phyloP scores from a whole-genome alignment of 2,888 invertebrate genomes.

The Steromphala cineraria region DNA sequence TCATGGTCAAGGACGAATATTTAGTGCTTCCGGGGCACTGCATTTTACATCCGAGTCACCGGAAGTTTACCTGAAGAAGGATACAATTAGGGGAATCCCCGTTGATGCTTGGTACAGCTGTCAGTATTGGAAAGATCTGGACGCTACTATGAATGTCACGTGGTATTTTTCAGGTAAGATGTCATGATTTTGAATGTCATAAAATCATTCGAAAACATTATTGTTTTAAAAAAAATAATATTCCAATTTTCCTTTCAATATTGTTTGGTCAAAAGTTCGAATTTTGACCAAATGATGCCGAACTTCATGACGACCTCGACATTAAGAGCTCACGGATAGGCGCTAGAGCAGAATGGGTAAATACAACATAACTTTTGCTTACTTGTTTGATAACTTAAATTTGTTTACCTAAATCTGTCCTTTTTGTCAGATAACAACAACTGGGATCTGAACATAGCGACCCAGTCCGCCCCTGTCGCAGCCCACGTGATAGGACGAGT shows the following conservation, averaged over 20 bases:
- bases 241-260: too few species aligned
- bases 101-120: slow-evolving; percentile 21
- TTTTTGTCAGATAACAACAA: background rate
- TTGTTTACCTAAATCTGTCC: too few species aligned
- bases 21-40: slow-evolving; percentile 10
- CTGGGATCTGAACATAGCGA: background rate
- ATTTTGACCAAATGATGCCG: too few species aligned
- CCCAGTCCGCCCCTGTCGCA: background rate
- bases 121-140: slow-evolving; percentile 12
- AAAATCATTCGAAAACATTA: too few species aligned
- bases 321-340: too few species aligned
- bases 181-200: too few species aligned
- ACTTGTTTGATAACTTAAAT: too few species aligned
- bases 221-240: too few species aligned
- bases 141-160: slow-evolving; percentile 16
- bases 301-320: too few species aligned
- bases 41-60: background rate
- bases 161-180: slow-evolving; percentile 25
- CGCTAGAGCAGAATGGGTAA: too few species aligned
- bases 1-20: background rate
- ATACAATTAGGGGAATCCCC: slow-evolving; percentile 8
- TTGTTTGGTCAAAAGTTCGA: too few species aligned
- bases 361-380: too few species aligned
- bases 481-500: background rate
- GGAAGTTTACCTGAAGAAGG: slow-evolving; percentile 1